Percentiles rank a stretch among this genome's conserved stretches.
Evolutionary conservation across 2,888 invertebrate species (phyloP).

Genomic region (Drosophila stalkeri): DNA sequence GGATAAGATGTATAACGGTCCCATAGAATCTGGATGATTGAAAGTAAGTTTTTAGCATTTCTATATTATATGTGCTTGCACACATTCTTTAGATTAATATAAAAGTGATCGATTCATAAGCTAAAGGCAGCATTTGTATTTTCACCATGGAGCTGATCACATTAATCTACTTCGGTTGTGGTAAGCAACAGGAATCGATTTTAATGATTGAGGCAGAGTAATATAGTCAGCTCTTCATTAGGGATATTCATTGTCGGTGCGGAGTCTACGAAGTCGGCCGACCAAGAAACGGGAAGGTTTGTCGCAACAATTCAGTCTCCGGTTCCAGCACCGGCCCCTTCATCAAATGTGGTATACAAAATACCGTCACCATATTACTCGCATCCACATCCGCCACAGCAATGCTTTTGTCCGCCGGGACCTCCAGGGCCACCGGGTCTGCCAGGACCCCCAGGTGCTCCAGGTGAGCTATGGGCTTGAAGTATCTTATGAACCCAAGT

Average conservation of each 20-base stretch:
- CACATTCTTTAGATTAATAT: slow-evolving; percentile 34
- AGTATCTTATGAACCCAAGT: not conserved
- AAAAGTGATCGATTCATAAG: slow-evolving; percentile 52
- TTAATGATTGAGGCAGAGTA: not conserved
- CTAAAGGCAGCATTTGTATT: slow-evolving; percentile 48
- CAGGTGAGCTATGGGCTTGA: slow-evolving; percentile 16
- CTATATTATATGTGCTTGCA: not conserved
- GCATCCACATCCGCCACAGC: slow-evolving; percentile 28
- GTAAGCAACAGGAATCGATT: slow-evolving; percentile 43
- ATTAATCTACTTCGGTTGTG: slow-evolving; percentile 47
- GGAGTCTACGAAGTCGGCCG: slow-evolving; percentile 19
- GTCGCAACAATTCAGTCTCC: slow-evolving; percentile 44
- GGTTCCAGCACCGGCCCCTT: slow-evolving; percentile 33
- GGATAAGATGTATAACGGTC: slow-evolving; percentile 38
- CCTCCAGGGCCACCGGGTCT: slow-evolving; percentile 51
- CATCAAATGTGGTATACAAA: slow-evolving; percentile 49
- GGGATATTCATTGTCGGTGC: slow-evolving; percentile 15
- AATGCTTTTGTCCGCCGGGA: slow-evolving; percentile 50
- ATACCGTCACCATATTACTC: slow-evolving; percentile 49
- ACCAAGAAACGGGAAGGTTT: slow-evolving; percentile 49
- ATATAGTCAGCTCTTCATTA: not conserved
- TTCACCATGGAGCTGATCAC: slow-evolving; percentile 57
- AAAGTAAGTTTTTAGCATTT: slow-evolving; percentile 29
- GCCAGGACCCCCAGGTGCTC: slow-evolving; percentile 31
- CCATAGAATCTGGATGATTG: slow-evolving; percentile 52